Evolutionary conservation across 2,888 invertebrate genomes (phyloP).

Genomic region (Sphaerophoria rueppellii): DNA sequence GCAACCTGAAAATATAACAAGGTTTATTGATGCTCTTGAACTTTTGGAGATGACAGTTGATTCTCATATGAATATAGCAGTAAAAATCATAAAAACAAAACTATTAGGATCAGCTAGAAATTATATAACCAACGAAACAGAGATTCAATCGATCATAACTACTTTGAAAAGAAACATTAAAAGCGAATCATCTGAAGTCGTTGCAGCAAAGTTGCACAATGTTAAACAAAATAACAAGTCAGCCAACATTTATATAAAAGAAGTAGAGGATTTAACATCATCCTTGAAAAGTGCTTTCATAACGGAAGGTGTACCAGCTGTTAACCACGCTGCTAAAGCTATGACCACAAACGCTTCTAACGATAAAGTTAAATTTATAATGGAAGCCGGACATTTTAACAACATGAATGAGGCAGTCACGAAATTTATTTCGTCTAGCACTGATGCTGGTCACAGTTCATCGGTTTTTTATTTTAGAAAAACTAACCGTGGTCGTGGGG

Average conservation of each 20-base stretch:
- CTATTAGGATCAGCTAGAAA: constrained; percentile 18
- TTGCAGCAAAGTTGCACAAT: constrained; percentile 28
- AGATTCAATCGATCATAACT: not conserved
- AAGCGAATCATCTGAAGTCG: constrained; percentile 27
- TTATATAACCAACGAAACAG: constrained; percentile 16
- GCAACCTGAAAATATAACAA: not conserved
- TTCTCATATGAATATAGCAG: not conserved
- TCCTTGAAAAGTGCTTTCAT: constrained; percentile 35
- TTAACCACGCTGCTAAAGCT: constrained; percentile 44
- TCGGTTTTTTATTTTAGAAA: too few relatives aligned
- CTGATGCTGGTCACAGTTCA: not conserved
- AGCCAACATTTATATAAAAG: constrained; percentile 22
- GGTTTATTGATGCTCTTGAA: not conserved
- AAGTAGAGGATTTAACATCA: constrained; percentile 33
- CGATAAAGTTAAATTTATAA: constrained; percentile 45
- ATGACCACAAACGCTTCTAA: constrained; percentile 40
- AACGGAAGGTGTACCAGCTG: constrained; percentile 29
- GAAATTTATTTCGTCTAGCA: constrained; percentile 53
- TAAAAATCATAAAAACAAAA: constrained; percentile 16
- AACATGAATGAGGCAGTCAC: constrained; percentile 33
- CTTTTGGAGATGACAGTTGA: not conserved
- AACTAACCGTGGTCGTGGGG: too few relatives aligned
- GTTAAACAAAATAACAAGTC: constrained; percentile 26
- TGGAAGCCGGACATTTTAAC: constrained; percentile 45
- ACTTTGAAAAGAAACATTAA: constrained; percentile 4